Conservation (phyloP, 1,140 invertebrate species). For the Orchestia grillus region DNA sequence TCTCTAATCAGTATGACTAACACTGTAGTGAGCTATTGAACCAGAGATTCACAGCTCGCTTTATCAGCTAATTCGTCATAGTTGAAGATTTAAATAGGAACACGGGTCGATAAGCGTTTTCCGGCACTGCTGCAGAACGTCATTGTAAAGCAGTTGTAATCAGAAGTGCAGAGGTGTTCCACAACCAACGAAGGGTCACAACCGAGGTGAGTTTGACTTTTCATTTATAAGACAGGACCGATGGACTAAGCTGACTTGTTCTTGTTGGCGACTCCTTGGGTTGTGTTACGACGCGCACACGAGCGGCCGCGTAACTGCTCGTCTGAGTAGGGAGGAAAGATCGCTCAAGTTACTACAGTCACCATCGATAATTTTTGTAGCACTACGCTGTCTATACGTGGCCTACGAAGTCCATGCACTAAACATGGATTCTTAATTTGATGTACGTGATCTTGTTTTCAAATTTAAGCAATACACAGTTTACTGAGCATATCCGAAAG, state of each 20-base stretch:
- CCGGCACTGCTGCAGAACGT: background rate
- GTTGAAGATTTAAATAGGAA: background rate
- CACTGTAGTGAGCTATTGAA: background rate
- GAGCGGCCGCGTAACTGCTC: too few species aligned
- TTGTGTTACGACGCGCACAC: background rate
- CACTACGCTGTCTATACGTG: background rate
- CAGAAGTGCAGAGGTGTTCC: background rate
- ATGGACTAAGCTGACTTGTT: background rate
- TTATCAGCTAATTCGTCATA: background rate
- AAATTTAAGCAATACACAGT: too few species aligned
- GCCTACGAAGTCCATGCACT: background rate
- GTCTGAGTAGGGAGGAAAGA: background rate
- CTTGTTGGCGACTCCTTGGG: background rate
- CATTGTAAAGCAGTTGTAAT: background rate
- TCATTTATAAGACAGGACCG: background rate
- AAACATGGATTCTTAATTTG: background rate
- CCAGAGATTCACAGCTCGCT: background rate
- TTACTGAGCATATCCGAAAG: too few species aligned
- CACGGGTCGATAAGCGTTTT: background rate
- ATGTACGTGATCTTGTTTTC: too few species aligned
- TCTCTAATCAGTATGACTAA: background rate
- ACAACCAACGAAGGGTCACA: background rate
- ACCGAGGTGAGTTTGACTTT: background rate
- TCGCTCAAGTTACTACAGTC: background rate
- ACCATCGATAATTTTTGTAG: background rate